Evolutionary conservation across 2,797 vertebrate genomes (phyloP), one percentile per base, ranked within the genome.

Genomic region (Mus spretus): DNA sequence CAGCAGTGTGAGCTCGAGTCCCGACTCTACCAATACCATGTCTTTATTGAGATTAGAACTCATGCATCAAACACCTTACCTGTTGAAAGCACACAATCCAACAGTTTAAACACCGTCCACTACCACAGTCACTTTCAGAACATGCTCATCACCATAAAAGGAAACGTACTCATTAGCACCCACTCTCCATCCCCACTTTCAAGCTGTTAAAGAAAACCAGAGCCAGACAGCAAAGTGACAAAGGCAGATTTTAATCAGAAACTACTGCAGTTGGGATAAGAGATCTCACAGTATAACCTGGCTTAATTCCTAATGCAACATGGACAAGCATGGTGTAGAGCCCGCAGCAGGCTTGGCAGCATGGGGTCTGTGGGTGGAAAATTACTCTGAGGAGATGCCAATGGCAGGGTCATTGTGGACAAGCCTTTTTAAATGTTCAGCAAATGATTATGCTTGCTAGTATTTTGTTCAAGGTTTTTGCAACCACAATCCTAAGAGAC

Each of bases 201-300:
- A 50, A n/a, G 22, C 34, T 84, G 72, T 84, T 95, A 75, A 91
- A 96, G 84, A 93, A 91, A 93, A 89, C 44, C 44, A 84, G 93
- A 92, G 61, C 22, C 59, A 67, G 50, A 80, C 6, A 72, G 40
- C 77, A 84, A 91, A 88, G 67, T 22, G 57, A n/a, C 88, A 95
- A 94, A 92, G 91, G 17, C 50, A 90, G 50, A 93, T 81, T 96
- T 96, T 88, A 96, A 74, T 92, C 72, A 92, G 77, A 55, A 95
- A 89, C 63, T 84, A 80, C 74, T 90, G 34, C 81, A 88, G 90
- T 65, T 90, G 4, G 31, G 80, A 40, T 53, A 93, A 75, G 63
- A 84, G 19, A 81, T n/a, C 31, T 95, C 70, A 81, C 9, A 40
- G 67, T 14, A 92, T 70, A 90, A 77, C 44, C 89, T 91, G 78